phyloP scores from a whole-genome alignment of 2,113 vertebrate species.

The Boulengeromyrus knoepffleri region DNA sequence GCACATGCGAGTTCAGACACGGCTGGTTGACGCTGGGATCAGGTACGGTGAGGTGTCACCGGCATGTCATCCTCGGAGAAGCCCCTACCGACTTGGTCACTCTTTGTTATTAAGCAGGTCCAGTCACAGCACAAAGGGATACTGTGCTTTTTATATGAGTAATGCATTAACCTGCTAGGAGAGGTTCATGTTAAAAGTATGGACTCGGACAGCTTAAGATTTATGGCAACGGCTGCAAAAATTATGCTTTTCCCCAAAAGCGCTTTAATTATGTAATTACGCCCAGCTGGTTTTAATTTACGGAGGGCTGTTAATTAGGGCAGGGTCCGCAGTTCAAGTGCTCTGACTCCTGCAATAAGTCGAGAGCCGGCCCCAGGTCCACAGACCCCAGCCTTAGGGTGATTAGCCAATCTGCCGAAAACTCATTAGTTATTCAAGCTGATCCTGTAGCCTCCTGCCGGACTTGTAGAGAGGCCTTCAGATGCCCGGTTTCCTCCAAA shows the following conservation, averaged over 20 bases:
- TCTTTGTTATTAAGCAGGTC: conserved; percentile 90
- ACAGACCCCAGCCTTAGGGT: conserved; percentile 38
- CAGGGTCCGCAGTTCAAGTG: conserved; percentile 66
- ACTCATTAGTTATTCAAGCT: conserved; percentile 63
- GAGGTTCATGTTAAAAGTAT: conserved; percentile 75
- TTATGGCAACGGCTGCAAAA: conserved; percentile 91
- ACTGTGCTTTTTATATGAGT: conserved; percentile 88
- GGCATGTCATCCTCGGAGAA: conserved; percentile 22
- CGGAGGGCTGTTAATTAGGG: conserved; percentile 78
- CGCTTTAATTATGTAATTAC: conserved; percentile 99
- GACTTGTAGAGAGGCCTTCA: conserved; percentile 38
- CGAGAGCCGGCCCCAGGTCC: conserved; percentile 51
- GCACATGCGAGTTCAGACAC: background rate
- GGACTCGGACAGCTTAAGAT: conserved; percentile 90
- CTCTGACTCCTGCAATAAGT: conserved; percentile 59
- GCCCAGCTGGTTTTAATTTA: conserved; percentile 91
- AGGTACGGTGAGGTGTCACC: conserved; percentile 51
- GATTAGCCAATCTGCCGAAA: conserved; percentile 62
- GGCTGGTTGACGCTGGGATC: conserved; percentile 41
- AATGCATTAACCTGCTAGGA: conserved; percentile 78
- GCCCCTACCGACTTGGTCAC: conserved; percentile 26
- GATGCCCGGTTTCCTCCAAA: conserved; percentile 48
- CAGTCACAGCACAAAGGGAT: conserved; percentile 82
- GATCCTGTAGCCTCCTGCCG: conserved; percentile 50
- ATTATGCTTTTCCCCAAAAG: conserved; percentile 90